Percentiles rank a stretch among this genome's conserved stretches.
Conservation (phyloP, 1,140 invertebrate genomes). For the Cydia fagiglandana region DNA sequence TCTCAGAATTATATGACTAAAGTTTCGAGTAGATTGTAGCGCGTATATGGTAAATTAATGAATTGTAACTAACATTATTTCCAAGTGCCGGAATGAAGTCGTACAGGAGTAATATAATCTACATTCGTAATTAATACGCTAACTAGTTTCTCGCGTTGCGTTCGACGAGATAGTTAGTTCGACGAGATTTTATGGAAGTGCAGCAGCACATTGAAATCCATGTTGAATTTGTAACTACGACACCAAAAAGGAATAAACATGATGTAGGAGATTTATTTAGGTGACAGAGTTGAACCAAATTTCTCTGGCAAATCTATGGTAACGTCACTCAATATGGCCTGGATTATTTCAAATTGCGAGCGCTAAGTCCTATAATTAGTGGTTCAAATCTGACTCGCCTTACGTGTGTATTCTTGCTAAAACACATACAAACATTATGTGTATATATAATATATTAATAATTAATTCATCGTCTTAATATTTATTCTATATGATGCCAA, state of each 20-base stretch:
- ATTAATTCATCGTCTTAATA: neutral
- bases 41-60: constrained; percentile 19
- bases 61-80: constrained; percentile 25
- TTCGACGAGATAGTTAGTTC: too few relatives aligned
- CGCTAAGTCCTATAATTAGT: too few relatives aligned
- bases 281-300: too few relatives aligned
- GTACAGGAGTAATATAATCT: constrained; percentile 7
- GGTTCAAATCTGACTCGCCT: too few relatives aligned
- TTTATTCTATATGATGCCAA: neutral
- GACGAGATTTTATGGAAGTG: neutral
- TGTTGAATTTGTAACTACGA: too few relatives aligned
- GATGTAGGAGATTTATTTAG: too few relatives aligned
- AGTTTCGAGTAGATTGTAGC: constrained; percentile 1
- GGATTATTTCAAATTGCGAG: too few relatives aligned
- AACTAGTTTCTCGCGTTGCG: neutral
- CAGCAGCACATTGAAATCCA: neutral
- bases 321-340: too few relatives aligned
- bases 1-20: neutral
- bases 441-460: too few relatives aligned
- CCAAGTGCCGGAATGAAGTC: neutral
- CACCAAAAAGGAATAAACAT: too few relatives aligned
- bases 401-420: too few relatives aligned
- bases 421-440: neutral
- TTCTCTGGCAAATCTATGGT: too few relatives aligned
- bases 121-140: constrained; percentile 2